Evolutionary conservation across 2,113 vertebrate genomes (phyloP).

Genomic region (Phoenicopterus ruber): DNA sequence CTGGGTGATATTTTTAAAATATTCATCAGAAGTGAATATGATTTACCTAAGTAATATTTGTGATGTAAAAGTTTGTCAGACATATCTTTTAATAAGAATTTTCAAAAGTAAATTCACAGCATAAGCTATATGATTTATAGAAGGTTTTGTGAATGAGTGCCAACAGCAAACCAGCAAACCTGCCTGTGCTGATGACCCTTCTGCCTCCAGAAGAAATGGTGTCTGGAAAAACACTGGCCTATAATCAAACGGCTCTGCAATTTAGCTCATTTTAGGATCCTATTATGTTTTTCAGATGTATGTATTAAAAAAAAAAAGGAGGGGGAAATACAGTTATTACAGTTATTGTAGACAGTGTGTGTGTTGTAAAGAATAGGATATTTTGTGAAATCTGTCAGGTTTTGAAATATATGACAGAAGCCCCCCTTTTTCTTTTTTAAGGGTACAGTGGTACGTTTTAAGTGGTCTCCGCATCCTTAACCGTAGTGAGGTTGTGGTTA

Average conservation of each 20-base stretch:
- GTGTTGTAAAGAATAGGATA: background rate
- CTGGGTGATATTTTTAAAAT: background rate
- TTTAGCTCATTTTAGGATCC: background rate
- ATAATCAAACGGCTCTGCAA: background rate
- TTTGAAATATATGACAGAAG: background rate
- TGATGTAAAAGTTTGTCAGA: background rate
- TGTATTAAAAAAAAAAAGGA: accelerated
- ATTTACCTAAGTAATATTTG: background rate
- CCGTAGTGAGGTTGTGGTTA: background rate
- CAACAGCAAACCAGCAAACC: background rate
- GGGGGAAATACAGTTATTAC: background rate
- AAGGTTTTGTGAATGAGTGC: background rate
- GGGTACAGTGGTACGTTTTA: background rate
- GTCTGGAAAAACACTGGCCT: background rate
- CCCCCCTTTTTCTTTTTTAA: background rate
- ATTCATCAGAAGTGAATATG: background rate
- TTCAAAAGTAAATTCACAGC: background rate
- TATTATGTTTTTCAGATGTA: background rate
- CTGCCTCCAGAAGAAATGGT: background rate
- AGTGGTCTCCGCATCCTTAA: background rate
- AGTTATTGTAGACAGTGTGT: background rate
- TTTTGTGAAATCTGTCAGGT: background rate
- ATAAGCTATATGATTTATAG: background rate
- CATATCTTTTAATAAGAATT: background rate
- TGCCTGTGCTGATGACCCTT: background rate